Conservation (phyloP, 2,797 vertebrate species). For the Catostomus latipinnis region DNA sequence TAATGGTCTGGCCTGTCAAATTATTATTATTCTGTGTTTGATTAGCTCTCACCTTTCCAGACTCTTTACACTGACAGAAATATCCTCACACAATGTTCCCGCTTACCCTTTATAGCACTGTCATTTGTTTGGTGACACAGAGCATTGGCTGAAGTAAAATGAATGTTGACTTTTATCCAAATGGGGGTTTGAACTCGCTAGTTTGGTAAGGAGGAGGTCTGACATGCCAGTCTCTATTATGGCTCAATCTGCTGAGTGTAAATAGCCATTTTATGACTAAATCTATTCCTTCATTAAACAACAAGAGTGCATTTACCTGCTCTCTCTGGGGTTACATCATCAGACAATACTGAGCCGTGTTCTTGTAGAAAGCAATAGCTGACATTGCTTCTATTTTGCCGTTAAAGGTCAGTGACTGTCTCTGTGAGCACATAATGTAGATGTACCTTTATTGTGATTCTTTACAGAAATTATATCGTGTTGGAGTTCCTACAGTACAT, state of each 20-base stretch:
- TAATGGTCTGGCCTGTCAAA: constrained; percentile 15
- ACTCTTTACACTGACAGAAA: constrained; percentile 29
- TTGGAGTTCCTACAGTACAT: too few relatives aligned
- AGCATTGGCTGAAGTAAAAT: constrained; percentile 32
- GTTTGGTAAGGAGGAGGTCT: constrained; percentile 15
- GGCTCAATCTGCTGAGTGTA: constrained; percentile 29
- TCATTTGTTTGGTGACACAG: constrained; percentile 39
- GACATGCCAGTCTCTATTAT: constrained; percentile 22
- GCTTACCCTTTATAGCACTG: constrained; percentile 19
- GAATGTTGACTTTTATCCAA: constrained; percentile 43
- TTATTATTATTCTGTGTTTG: constrained; percentile 46
- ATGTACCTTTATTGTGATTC: not conserved
- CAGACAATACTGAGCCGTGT: not conserved
- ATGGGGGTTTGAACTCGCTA: constrained; percentile 25
- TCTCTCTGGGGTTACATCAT: constrained; percentile 12
- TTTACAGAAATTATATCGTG: not conserved
- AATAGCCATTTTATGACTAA: constrained; percentile 42
- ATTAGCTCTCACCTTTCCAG: constrained; percentile 44
- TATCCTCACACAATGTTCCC: constrained; percentile 24
- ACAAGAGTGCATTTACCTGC: constrained; percentile 12
- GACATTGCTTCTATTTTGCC: not conserved
- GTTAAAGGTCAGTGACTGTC: not conserved
- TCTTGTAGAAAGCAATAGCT: constrained; percentile 5
- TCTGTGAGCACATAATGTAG: not conserved
- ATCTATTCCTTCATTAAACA: constrained; percentile 23